Evolutionary conservation across 2,113 vertebrate genomes (phyloP), one percentile per base, ranked within the genome.

Genomic region (Chloropsis cyanopogon): DNA sequence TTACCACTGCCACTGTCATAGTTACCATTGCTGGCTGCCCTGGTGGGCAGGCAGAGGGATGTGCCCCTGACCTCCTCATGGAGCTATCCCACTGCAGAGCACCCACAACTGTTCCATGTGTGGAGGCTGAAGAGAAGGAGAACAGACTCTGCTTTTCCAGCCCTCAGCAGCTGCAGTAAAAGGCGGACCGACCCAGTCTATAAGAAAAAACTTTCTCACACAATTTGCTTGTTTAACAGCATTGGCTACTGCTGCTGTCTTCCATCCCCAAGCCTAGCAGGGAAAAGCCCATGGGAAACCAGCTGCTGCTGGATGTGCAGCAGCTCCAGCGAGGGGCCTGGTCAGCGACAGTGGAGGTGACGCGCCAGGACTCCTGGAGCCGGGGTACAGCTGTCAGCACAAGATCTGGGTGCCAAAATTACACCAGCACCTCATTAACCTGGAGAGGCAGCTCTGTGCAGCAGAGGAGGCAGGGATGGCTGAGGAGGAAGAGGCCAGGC

Each of bases 351-450:
- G 56, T 0, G 0, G 35, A 26, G 71, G 63, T 60, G 54, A 78
- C 0, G 0, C 1, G 53, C 81, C 93, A 94, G 61, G 44, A 54
- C 41, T 84, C 63, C 78, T 79, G 87, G 84, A 87, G 90, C 64
- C 2, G 4, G 57, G 53, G 57, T 70, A 49, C 8, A 20, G 68
- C 86, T 93, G 88, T 90, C 94, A 96, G 79, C 39, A 9, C 63
- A 21, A 53, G 50, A 46, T 29, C 9, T 8, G 10, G 69, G 72
- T 13, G 25, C 91, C 89, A 89, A 82, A 94, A 78, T 79, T 41
- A 91, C 41, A 22, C 80, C 77, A 57, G 81, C 19, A 22, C 79
- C 71, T 92, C 92, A 92, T 91, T 91, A 92, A 93, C 79, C 85
- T 21, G 1, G 41, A 61, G 79, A 91, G 46, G 73, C 83, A 78